Evolutionary conservation across 2,797 vertebrate species (phyloP).

Genomic region (Tolypeutes matacus): DNA sequence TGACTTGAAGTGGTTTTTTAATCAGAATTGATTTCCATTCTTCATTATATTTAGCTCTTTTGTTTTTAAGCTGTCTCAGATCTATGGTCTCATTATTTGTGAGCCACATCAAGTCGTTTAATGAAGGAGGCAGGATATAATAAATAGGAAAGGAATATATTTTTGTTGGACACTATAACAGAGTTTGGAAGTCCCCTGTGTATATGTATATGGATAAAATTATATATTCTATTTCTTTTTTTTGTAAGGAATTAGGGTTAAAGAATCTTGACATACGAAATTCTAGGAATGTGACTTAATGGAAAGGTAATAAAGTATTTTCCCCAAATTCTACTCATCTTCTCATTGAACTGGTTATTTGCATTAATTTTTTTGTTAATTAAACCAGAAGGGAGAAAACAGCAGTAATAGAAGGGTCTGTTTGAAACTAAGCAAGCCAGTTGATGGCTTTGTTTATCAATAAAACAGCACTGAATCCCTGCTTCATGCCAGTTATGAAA

Average conservation of each 20-base stretch:
- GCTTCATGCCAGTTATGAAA: constrained; percentile 34
- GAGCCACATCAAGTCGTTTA: constrained; percentile 9
- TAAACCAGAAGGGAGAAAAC: constrained; percentile 60
- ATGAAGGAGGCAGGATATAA: not conserved
- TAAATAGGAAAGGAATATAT: not conserved
- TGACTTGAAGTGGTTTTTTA: not conserved
- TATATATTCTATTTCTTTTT: constrained; percentile 1
- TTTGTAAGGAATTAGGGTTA: not conserved
- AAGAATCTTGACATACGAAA: constrained; percentile 14
- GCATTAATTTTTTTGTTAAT: constrained; percentile 67
- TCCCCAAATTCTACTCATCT: not conserved
- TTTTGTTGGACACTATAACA: not conserved
- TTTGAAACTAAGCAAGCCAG: constrained; percentile 42
- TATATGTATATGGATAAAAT: not conserved
- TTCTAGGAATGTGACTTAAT: constrained; percentile 21
- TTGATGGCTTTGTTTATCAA: constrained; percentile 60
- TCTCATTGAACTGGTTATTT: constrained; percentile 69
- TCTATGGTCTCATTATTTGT: constrained; percentile 46
- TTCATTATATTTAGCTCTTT: constrained; percentile 1
- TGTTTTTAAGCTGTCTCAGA: not conserved
- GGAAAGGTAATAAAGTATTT: constrained; percentile 39
- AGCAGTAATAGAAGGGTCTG: constrained; percentile 3
- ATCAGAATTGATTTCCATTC: not conserved
- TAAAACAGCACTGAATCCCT: not conserved
- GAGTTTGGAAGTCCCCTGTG: not conserved